phyloP scores from a whole-genome alignment of 2,888 invertebrate species.

The Conomelus anceps region DNA sequence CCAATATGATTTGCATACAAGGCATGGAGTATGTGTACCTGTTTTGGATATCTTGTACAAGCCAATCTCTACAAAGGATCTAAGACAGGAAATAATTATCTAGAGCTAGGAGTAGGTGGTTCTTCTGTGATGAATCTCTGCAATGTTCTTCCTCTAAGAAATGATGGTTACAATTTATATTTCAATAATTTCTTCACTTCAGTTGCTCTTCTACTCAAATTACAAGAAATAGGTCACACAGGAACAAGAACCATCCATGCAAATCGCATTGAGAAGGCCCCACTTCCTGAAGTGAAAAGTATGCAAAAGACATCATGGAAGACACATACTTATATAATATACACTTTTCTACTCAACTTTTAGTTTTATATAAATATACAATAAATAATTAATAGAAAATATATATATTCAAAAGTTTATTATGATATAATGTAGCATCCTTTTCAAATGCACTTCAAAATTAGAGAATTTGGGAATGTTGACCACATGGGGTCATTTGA shows the following conservation, averaged over 20 bases:
- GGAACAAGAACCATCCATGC: not conserved
- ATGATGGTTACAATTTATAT: not conserved
- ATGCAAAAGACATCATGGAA: too few species aligned
- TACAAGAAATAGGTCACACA: not conserved
- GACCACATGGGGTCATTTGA: too few species aligned
- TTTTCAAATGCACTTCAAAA: too few species aligned
- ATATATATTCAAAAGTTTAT: too few species aligned
- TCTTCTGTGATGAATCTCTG: not conserved
- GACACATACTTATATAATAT: too few species aligned
- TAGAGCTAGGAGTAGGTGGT: not conserved
- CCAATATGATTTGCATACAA: not conserved
- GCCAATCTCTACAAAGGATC: not conserved
- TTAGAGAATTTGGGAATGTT: too few species aligned
- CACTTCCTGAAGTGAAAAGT: too few species aligned
- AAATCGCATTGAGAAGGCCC: too few species aligned
- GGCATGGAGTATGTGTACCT: not conserved
- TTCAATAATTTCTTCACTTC: not conserved
- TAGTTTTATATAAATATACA: too few species aligned
- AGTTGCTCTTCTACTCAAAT: not conserved
- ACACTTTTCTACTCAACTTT: too few species aligned
- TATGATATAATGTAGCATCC: too few species aligned
- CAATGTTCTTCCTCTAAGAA: not conserved
- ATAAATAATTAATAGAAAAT: too few species aligned
- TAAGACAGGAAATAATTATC: not conserved
- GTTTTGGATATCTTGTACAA: not conserved